phyloP scores from a whole-genome alignment of 37 sponge, comb jelly and placozoan genomes.

The Petrosia ficiformis region DNA sequence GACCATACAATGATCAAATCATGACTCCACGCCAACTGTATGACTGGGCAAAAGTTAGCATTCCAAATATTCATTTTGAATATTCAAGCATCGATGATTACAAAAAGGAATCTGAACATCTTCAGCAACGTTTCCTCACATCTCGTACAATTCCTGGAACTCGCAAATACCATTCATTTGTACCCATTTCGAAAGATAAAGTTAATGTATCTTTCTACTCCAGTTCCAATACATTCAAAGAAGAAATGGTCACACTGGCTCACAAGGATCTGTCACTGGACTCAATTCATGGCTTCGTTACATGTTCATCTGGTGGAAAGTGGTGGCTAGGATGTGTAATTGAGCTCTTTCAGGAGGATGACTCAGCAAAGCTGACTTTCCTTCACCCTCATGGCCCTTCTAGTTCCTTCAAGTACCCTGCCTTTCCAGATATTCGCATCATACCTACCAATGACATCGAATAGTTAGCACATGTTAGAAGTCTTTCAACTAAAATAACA shows the following conservation, averaged over 20 bases:
- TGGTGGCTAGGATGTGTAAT: constrained; percentile 54
- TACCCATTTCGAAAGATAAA: constrained; percentile 15
- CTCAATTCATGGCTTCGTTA: constrained; percentile 34
- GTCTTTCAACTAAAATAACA: too few species aligned
- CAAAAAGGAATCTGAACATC: neutral
- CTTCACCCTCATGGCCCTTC: constrained; percentile 50
- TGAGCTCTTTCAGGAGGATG: constrained; percentile 2
- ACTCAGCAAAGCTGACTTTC: constrained; percentile 32
- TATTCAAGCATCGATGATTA: constrained; percentile 36
- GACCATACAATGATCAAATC: constrained; percentile 52
- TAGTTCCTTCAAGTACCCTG: constrained; percentile 24
- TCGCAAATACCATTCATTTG: constrained; percentile 25
- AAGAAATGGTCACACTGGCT: constrained; percentile 2
- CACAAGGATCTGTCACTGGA: constrained; percentile 23
- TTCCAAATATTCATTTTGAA: constrained; percentile 9
- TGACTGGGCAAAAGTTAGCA: constrained; percentile 37
- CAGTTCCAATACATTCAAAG: neutral
- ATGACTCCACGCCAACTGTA: constrained; percentile 55
- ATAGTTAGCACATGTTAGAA: too few species aligned
- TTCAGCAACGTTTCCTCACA: constrained; percentile 28
- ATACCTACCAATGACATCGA: constrained; percentile 12
- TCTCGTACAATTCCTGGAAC: constrained; percentile 56
- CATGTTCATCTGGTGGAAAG: constrained; percentile 16
- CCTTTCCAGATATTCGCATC: constrained; percentile 5
- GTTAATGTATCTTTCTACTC: constrained; percentile 21